Base-by-base conservation (phyloP, 2,888 invertebrate genomes). In the Pecten maximus region DNA sequence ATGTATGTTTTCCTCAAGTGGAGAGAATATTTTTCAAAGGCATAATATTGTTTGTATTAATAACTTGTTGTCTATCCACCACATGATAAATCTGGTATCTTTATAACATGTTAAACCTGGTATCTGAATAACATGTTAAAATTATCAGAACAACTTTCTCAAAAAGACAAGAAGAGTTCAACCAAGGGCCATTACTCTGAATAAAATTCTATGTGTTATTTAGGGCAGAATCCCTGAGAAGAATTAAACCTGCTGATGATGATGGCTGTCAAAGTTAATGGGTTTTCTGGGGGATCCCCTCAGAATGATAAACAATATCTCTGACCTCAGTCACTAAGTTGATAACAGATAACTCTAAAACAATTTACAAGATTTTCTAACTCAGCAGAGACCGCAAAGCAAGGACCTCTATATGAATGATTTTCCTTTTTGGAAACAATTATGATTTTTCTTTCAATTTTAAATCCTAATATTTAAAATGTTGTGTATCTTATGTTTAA, bases 151-250 rank as follows among this genome's bases (percentile, higher is more conserved):
- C 23, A 54, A 74, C 10, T 74, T 74, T 35, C 74, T 74, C 35
- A 74, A 74, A 35, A 74, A 0, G 6, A 35, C 74, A 74, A 28
- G 74, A 74, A 74, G 74, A 74, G 74, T 74, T 74, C 74, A 74
- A 15, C 74, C 74, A 74, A 74, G 74, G 74, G 74, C 74, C 74
- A 74, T 28, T 74, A 74, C 74, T 74, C 74, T 74, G 74, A n/a
- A n/a, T 2, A 23, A 74, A 74, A 74, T 54, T 54, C 6, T 54
- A 23, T 54, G 54, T 54, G 54, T 19, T 54, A 54, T 54, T 54
- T 54, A 54, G 19, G 54, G 54, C 54, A 54, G 54, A 54, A 54
- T 23, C 6, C 16, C 19, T 54, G 54, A 54, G 54, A 54, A 54
- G 54, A 54, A 8, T 74, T 2, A 74, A 74, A 74, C 35, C 35